Evolutionary conservation across 2,113 vertebrate species (phyloP).

Genomic region (Mus musculus): GRCm39 chr13:18238501-18239000

Average conservation of each 20-base stretch:
- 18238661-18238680: conserved; percentile 20
- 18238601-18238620: too few relatives aligned
- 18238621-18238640: too few relatives aligned
- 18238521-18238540: neutral
- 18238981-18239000: conserved; percentile 6
- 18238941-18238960: neutral
- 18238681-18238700: neutral
- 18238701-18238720: neutral
- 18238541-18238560: neutral
- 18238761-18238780: conserved; percentile 43
- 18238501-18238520: neutral
- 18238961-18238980: conserved; percentile 8
- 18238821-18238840: neutral
- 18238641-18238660: conserved; percentile 9
- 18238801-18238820: neutral
- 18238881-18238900: neutral
- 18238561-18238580: neutral
- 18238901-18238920: neutral
- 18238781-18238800: neutral
- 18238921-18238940: conserved; percentile 11
- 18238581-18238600: too few relatives aligned
- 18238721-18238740: neutral
- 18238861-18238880: neutral
- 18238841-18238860: neutral
- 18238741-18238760: conserved; percentile 29